Conservation (phyloP, 2,888 invertebrate species). For the Zeuzera pyrina region DNA sequence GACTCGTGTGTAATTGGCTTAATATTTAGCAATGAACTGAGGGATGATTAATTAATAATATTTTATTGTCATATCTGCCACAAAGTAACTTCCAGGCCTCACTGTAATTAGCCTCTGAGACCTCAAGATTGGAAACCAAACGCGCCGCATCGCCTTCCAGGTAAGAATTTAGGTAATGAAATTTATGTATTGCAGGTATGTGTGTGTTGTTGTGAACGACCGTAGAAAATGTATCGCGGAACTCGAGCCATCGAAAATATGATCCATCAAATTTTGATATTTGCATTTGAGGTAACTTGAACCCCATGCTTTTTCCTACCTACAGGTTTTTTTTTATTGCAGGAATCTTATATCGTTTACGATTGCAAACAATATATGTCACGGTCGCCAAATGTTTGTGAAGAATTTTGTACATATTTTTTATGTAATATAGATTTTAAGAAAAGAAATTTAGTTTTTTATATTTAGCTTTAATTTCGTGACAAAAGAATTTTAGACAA, state of each 20-base stretch:
- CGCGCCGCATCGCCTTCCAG: constrained; percentile 17
- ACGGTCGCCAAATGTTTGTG: no score
- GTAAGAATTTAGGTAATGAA: constrained; percentile 16
- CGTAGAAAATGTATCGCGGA: constrained; percentile 15
- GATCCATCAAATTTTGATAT: constrained; percentile 18
- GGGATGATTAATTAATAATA: constrained; percentile 13
- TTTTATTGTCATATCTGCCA: constrained; percentile 14
- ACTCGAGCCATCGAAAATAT: constrained; percentile 19
- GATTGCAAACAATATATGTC: no score
- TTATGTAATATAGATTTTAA: no score
- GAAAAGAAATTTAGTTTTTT: no score
- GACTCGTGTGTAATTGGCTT: constrained; percentile 10
- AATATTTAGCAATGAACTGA: constrained; percentile 14
- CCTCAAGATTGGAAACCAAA: constrained; percentile 13
- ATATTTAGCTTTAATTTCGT: no score
- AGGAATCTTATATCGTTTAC: no score
- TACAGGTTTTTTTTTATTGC: no score
- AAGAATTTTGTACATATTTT: no score
- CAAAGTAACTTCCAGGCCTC: constrained; percentile 10
- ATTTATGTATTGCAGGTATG: constrained; percentile 15
- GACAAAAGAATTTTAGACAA: no score
- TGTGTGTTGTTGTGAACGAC: constrained; percentile 20
- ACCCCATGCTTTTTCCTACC: no score
- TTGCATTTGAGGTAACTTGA: constrained; percentile 17
- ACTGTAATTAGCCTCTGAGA: constrained; percentile 10